Percentiles rank a stretch among this genome's conserved stretches.
phyloP scores from a whole-genome alignment of 2,888 invertebrate species.

The Phlogophora meticulosa region DNA sequence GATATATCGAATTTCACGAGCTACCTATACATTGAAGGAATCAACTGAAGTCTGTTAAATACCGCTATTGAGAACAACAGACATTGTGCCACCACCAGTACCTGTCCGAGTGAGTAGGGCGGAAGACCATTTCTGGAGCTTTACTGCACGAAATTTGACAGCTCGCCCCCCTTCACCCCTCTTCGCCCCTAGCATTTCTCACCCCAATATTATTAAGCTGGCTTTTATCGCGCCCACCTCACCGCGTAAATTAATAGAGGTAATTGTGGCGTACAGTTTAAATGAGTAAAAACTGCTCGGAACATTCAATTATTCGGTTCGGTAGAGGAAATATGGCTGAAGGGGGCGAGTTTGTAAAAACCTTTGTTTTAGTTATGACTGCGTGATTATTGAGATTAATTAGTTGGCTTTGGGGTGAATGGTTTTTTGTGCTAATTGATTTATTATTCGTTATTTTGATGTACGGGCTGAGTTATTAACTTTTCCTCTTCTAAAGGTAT shows the following conservation, averaged over 20 bases:
- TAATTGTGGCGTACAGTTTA: slow-evolving; percentile 75
- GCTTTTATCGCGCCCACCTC: slow-evolving; percentile 80
- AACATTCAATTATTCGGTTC: slow-evolving; percentile 70
- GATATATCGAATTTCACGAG: no score
- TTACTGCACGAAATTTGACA: slow-evolving; percentile 87
- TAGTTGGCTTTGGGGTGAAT: slow-evolving; percentile 22
- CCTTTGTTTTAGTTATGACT: slow-evolving; percentile 55
- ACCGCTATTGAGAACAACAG: not conserved
- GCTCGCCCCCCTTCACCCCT: slow-evolving; percentile 61
- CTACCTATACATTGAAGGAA: no score
- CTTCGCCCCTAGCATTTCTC: slow-evolving; percentile 49
- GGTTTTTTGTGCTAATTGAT: slow-evolving; percentile 3
- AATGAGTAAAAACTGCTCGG: slow-evolving; percentile 75
- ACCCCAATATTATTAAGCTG: slow-evolving; percentile 77
- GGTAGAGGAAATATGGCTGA: slow-evolving; percentile 59
- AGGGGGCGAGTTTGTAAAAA: slow-evolving; percentile 47
- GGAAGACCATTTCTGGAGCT: slow-evolving; percentile 79
- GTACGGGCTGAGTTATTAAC: not conserved
- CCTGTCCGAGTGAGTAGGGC: slow-evolving; percentile 71
- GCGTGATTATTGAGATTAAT: slow-evolving; percentile 53
- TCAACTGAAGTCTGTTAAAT: not conserved
- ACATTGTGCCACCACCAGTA: slow-evolving; percentile 68
- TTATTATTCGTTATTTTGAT: slow-evolving; percentile 16
- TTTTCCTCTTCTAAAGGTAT: no score
- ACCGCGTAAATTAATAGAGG: slow-evolving; percentile 78